phyloP scores from a whole-genome alignment of 2,888 invertebrate genomes.

The Pollenia amentaria region DNA sequence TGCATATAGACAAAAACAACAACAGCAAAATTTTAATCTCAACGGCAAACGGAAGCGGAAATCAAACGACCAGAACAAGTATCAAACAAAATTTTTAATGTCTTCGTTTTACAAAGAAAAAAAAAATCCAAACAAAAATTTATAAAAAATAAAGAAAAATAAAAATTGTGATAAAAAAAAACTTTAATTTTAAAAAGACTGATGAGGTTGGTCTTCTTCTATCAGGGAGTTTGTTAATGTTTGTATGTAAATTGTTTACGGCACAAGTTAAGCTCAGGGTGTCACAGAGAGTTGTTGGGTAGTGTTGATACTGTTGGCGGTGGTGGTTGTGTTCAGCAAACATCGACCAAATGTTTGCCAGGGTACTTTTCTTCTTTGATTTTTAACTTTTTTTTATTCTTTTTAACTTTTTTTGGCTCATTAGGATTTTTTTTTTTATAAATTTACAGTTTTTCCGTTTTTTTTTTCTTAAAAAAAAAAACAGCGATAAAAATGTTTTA shows the following conservation, averaged over 20 bases:
- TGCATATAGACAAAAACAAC: constrained; percentile 79
- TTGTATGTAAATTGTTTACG: constrained; percentile 49
- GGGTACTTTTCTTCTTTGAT: constrained; percentile 66
- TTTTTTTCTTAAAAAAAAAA: constrained; percentile 70
- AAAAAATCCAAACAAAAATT: constrained; percentile 35
- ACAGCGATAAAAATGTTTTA: constrained; percentile 74
- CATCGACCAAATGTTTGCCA: constrained; percentile 64
- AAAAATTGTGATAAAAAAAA: constrained; percentile 67
- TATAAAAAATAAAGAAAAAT: constrained; percentile 60
- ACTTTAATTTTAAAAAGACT: constrained; percentile 16
- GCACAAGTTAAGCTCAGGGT: constrained; percentile 62
- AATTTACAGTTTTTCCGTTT: constrained; percentile 74
- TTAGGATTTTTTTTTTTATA: constrained; percentile 76
- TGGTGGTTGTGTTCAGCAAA: constrained; percentile 47
- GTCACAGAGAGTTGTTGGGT: constrained; percentile 55
- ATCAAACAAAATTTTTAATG: constrained; percentile 79
- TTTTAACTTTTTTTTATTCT: constrained; percentile 78
- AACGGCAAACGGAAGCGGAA: constrained; percentile 83
- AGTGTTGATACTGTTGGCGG: constrained; percentile 46
- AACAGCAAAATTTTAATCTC: constrained; percentile 81
- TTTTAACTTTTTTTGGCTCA: constrained; percentile 79
- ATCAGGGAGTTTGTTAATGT: background rate
- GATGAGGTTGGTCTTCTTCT: constrained; percentile 30
- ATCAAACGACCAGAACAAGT: constrained; percentile 82
- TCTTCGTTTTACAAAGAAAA: constrained; percentile 74